Conservation (phyloP, 2,797 vertebrate genomes). For the Sarcophilus harrisii region DNA sequence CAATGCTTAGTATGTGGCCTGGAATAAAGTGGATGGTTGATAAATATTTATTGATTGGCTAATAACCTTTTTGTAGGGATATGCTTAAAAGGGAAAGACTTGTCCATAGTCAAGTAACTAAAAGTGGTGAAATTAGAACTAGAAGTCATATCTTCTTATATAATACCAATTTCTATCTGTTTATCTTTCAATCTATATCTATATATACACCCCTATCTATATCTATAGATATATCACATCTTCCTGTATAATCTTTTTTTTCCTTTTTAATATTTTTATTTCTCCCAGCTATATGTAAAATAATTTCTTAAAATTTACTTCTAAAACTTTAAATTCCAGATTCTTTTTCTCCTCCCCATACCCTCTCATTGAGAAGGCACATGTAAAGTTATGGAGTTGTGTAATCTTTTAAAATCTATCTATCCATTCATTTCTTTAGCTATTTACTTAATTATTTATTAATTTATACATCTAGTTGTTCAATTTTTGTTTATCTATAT, state of each 20-base stretch:
- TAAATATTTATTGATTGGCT: not conserved
- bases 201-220: too few species aligned
- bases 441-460: not conserved
- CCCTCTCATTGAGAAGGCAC: too few species aligned
- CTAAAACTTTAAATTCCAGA: too few species aligned
- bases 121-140: not conserved
- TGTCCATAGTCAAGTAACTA: not conserved
- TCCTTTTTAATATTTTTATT: too few species aligned
- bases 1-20: not conserved
- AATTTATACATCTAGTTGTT: not conserved
- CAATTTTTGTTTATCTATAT: not conserved
- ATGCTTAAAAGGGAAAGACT: not conserved
- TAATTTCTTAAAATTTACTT: too few species aligned
- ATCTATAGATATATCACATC: too few species aligned
- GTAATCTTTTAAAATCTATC: not conserved
- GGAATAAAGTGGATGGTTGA: not conserved
- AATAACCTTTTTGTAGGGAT: not conserved
- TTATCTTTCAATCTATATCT: too few species aligned
- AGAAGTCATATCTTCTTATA: not conserved
- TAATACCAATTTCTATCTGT: too few species aligned
- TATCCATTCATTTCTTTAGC: not conserved
- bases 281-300: too few species aligned
- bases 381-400: too few species aligned
- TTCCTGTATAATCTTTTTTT: too few species aligned
- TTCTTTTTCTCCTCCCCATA: too few species aligned